A percentile compares a stretch with the other conserved stretches of the same genome.
Evolutionary conservation across 2,113 vertebrate species (phyloP).

Genomic region (Notarius quadriscutis): DNA sequence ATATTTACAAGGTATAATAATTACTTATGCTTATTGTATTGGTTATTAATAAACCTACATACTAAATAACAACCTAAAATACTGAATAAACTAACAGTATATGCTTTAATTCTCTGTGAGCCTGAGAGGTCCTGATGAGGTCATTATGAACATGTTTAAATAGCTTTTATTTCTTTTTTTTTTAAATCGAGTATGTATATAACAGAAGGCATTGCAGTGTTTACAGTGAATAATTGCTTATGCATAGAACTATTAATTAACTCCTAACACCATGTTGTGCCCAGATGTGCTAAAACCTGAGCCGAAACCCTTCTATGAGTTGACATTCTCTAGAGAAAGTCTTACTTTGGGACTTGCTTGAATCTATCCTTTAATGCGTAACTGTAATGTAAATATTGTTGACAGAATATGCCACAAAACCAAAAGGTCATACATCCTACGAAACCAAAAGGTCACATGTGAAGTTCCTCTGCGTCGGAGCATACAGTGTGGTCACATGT

Average conservation of each 20-base stretch:
- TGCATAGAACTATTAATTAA: neutral
- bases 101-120: neutral
- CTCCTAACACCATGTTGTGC: neutral
- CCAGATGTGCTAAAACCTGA: neutral
- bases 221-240: neutral
- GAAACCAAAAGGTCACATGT: slow-evolving; percentile 15
- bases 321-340: neutral
- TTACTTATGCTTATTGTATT: neutral
- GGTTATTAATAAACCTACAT: neutral
- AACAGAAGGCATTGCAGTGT: neutral
- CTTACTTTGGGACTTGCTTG: neutral
- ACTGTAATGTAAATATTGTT: neutral
- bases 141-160: neutral
- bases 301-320: neutral
- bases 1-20: neutral
- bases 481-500: slow-evolving; percentile 39
- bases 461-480: neutral
- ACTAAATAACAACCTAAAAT: neutral
- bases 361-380: neutral
- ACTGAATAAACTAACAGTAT: neutral
- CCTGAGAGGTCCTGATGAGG: neutral
- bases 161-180: too few relatives aligned
- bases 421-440: neutral
- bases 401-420: neutral
- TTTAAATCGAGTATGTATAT: neutral